phyloP scores from a whole-genome alignment of 2,888 invertebrate genomes.

The Dryococelus australis region DNA sequence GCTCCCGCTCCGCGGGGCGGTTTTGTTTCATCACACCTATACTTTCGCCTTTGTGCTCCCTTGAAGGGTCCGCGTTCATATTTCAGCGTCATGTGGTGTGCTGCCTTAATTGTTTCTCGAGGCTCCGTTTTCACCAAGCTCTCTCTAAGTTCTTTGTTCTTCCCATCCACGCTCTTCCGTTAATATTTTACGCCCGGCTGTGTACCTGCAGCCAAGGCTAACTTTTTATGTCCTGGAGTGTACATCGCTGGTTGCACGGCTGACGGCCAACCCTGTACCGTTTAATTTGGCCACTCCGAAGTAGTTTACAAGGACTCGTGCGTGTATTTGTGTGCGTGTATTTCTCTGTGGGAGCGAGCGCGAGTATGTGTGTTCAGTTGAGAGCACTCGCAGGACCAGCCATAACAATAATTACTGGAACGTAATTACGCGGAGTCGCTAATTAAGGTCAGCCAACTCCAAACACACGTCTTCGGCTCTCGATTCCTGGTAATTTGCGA shows the following conservation, averaged over 20 bases:
- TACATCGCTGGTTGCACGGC: not conserved
- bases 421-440: constrained; percentile 42
- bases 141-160: not conserved
- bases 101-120: not conserved
- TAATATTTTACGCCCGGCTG: too few relatives aligned
- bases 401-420: constrained; percentile 42
- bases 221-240: not conserved
- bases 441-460: constrained; percentile 41
- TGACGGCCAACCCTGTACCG: not conserved
- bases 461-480: constrained; percentile 41
- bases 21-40: not conserved
- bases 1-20: not conserved
- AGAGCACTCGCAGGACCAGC: constrained; percentile 24
- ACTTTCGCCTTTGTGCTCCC: not conserved
- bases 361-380: not conserved
- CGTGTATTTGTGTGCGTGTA: not conserved
- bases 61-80: not conserved
- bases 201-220: too few relatives aligned
- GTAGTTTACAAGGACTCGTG: not conserved
- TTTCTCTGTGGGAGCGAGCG: not conserved
- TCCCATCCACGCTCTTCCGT: not conserved
- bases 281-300: not conserved
- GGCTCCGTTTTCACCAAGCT: not conserved
- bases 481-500: constrained; percentile 16
- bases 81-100: not conserved